Evolutionary conservation across 2,113 vertebrate genomes (phyloP), one percentile per base, ranked within the genome.

Genomic region (Saguinus imperator): DNA sequence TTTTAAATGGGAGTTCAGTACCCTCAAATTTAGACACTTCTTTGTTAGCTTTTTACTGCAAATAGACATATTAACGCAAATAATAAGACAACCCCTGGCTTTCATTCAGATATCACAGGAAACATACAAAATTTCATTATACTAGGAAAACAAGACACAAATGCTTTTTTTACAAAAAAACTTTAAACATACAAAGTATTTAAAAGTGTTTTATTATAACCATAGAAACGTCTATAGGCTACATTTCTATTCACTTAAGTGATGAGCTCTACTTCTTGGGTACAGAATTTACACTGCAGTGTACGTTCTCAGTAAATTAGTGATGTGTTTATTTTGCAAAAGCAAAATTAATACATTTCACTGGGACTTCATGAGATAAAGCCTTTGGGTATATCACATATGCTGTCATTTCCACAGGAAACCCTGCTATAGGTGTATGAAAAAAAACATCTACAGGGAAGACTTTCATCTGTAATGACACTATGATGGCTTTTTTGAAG

Each of bases 401-500:
- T 94, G 86, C 68, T 94, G 73, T 93, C 64, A 64, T 94, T 91
- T 88, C 82, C 64, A 48, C 72, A 66, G 43, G 58, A 87, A 91
- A 79, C 40, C 55, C 55, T 92, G 83, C 95, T 77, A 91, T 84
- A 85, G 55, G 76, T 85, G 25, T 58, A 25, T 70, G 81, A 91
- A 91, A 91, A 25, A 45, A 57, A 25, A 43, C 80, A 83, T 94
- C 91, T 84, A 50, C 61, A 72, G 72, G 77, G 55, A 75, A 72
- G 18, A 58, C 50, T 92, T 87, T 94, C 84, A 88, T 89, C 87
- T 96, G 1, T 50, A 55, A 18, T 72, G 79, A 52, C 50, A 88
- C 11, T 32, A 3, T 86, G 89, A 91, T 93, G 79, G 75, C 79
- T 73, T 86, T 89, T 88, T 95, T 93, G 91, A 84, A 79, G 84